Percentiles rank a stretch among this genome's conserved stretches.
phyloP scores from a whole-genome alignment of 2,797 vertebrate genomes.

The Poeciliopsis paucimaculata region DNA sequence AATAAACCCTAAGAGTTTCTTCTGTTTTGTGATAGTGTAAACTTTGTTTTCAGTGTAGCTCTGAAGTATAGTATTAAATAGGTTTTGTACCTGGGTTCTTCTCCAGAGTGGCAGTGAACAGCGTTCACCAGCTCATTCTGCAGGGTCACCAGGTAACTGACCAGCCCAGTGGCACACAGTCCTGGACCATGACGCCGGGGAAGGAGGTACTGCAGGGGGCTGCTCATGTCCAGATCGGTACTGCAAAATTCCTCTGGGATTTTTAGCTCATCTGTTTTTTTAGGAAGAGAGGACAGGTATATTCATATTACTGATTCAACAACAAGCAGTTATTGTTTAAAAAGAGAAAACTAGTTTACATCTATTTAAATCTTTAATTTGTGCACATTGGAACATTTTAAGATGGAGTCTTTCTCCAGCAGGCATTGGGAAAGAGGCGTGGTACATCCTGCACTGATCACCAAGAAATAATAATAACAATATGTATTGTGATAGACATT shows the following conservation, averaged over 20 bases:
- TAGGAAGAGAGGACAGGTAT: neutral
- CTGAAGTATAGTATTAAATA: neutral
- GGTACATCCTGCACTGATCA: neutral
- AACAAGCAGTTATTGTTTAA: neutral
- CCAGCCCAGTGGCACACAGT: constrained; percentile 86
- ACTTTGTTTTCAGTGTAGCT: neutral
- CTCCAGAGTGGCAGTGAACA: constrained; percentile 71
- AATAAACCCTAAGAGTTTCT: neutral
- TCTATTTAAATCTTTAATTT: neutral
- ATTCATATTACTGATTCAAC: neutral
- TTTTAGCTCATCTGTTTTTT: constrained; percentile 84
- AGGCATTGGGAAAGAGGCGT: neutral
- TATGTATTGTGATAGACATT: too few species aligned
- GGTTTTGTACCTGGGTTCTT: constrained; percentile 74
- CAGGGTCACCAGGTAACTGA: constrained; percentile 86
- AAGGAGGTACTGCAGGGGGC: constrained; percentile 81
- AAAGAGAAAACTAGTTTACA: neutral
- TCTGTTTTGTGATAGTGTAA: accelerated
- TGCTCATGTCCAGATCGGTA: constrained; percentile 72
- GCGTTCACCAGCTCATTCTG: constrained; percentile 84
- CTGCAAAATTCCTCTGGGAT: constrained; percentile 83
- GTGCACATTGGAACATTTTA: neutral
- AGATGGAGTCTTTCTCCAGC: neutral
- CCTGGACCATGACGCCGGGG: constrained; percentile 84
- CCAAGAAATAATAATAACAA: too few species aligned